phyloP scores from a whole-genome alignment of 23 tunicate genomes.

The Ciona savignyi region DNA sequence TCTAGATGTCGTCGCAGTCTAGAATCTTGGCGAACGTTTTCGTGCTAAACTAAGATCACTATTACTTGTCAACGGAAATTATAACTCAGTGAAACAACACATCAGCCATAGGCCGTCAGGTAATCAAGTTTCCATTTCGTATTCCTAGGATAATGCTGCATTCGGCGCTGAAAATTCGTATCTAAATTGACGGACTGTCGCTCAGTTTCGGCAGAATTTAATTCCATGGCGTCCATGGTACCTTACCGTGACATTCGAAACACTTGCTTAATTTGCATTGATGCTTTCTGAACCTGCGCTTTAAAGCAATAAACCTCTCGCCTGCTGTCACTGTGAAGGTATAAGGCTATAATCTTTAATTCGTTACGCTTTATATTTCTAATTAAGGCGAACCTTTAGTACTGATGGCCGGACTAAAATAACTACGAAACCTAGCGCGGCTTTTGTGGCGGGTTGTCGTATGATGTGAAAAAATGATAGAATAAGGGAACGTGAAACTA shows the following conservation, averaged over 20 bases:
- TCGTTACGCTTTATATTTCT: background rate
- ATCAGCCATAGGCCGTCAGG: background rate
- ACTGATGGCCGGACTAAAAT: no score
- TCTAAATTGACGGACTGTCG: background rate
- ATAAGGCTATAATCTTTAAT: background rate
- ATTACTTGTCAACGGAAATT: constrained; percentile 13
- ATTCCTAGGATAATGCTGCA: background rate
- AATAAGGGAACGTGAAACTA: constrained; percentile 1
- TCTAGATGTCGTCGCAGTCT: background rate
- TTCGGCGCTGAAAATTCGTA: background rate
- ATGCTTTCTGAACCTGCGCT: no score
- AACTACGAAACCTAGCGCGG: no score
- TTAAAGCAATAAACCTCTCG: no score
- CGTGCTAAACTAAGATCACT: constrained; percentile 10
- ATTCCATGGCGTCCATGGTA: no score
- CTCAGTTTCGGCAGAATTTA: background rate
- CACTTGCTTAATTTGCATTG: background rate
- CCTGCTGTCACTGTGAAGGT: background rate
- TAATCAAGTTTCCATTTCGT: background rate
- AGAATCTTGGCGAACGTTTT: constrained; percentile 6
- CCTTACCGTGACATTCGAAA: background rate
- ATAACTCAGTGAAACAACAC: constrained; percentile 6
- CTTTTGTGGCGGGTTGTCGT: no score
- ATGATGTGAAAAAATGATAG: no score
- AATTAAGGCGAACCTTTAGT: background rate